A percentile compares a stretch with the other conserved stretches of the same genome.
These are phyloP conservation scores for Odontesthes bonariensis DNA, from an alignment of 2,113 vertebrate species.

Conservation along the genomic window DNA sequence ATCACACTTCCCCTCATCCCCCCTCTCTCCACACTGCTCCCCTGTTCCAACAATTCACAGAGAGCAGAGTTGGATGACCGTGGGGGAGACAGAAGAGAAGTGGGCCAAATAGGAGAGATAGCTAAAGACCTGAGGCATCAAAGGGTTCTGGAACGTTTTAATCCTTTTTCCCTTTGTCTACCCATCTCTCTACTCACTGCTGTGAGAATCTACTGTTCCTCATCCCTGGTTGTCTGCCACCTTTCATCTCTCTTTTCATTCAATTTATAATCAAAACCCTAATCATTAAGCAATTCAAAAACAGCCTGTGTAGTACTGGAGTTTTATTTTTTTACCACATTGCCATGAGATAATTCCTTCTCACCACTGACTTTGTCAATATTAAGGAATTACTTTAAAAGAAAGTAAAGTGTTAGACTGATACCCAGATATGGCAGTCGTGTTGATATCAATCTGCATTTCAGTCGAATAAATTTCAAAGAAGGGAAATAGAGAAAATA, in stretches of 20 bases:
- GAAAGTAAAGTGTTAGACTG: too few species aligned
- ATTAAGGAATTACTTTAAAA: background rate
- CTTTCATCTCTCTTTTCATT: constrained; percentile 40
- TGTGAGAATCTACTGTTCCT: constrained; percentile 23
- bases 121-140: constrained; percentile 58
- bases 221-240: constrained; percentile 8
- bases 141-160: constrained; percentile 51
- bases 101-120: constrained; percentile 53
- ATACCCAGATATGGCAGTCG: too few species aligned
- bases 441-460: constrained; percentile 18
- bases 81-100: constrained; percentile 37
- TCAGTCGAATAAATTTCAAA: constrained; percentile 14
- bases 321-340: background rate
- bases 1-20: constrained; percentile 47
- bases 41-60: constrained; percentile 48
- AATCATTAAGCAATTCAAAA: constrained; percentile 26
- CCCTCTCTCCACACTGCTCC: constrained; percentile 33
- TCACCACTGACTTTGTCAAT: constrained; percentile 9
- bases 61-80: constrained; percentile 43
- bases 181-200: constrained; percentile 30
- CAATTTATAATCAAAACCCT: constrained; percentile 38
- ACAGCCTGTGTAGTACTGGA: background rate
- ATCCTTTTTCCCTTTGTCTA: constrained; percentile 41
- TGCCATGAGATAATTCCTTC: too few species aligned
- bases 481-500: constrained; percentile 27